Evolutionary conservation across 2,113 vertebrate species (phyloP).

Genomic region (Pantherophis guttatus): DNA sequence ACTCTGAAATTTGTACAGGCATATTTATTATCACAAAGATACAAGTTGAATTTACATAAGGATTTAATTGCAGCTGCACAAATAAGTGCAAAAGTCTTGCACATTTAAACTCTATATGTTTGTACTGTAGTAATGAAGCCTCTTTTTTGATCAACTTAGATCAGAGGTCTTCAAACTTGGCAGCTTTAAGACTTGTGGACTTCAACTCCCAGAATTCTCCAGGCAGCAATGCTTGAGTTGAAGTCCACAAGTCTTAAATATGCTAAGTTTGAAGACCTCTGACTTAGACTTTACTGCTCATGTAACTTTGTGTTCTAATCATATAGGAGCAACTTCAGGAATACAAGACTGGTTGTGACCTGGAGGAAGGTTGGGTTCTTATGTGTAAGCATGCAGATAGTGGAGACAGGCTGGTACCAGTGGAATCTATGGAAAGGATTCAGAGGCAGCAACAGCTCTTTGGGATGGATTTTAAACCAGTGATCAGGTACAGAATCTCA

Average conservation of each 20-base stretch:
- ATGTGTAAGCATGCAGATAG: conserved; percentile 91
- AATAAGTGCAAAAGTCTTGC: neutral
- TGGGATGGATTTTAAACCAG: conserved; percentile 88
- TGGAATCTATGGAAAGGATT: conserved; percentile 85
- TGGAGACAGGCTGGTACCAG: conserved; percentile 88
- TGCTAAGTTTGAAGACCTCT: too few species aligned
- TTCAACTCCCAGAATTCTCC: too few species aligned
- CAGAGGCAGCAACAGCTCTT: conserved; percentile 91
- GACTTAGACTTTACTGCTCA: neutral
- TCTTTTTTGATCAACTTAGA: neutral
- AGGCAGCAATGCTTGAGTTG: too few species aligned
- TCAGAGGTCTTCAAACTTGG: too few species aligned
- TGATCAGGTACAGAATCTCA: conserved; percentile 73
- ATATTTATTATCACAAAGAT: neutral
- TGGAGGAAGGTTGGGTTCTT: conserved; percentile 91
- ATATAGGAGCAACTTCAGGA: conserved; percentile 91
- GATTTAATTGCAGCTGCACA: neutral
- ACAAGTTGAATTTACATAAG: neutral
- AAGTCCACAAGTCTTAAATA: too few species aligned
- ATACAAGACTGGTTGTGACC: conserved; percentile 78
- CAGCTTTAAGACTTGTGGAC: too few species aligned
- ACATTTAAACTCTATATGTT: neutral
- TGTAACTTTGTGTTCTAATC: neutral
- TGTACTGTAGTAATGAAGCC: neutral
- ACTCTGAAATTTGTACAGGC: neutral